phyloP scores from a whole-genome alignment of 2,113 vertebrate genomes.

The Eupsittula cactorum region DNA sequence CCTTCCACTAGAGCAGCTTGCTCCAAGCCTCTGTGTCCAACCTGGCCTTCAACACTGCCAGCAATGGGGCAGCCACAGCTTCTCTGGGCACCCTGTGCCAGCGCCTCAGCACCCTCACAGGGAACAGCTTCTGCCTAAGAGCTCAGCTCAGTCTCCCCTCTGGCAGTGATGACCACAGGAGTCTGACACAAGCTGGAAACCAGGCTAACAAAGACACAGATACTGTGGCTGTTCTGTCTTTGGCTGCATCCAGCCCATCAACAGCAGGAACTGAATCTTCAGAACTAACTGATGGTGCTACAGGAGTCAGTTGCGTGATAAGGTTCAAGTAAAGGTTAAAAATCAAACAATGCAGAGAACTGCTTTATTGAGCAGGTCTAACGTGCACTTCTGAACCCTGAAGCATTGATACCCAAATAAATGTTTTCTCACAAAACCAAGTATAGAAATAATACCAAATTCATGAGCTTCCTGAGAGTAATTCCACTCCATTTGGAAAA shows the following conservation, averaged over 20 bases:
- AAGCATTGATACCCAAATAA: background rate
- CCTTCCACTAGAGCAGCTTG: background rate
- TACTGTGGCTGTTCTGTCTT: background rate
- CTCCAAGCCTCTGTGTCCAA: background rate
- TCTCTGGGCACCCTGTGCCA: background rate
- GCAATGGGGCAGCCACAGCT: no score
- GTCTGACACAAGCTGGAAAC: background rate
- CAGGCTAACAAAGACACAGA: background rate
- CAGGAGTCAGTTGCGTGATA: background rate
- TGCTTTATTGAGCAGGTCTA: background rate
- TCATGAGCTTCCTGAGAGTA: constrained; percentile 4
- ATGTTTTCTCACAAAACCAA: background rate
- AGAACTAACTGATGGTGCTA: background rate
- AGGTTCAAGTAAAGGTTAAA: background rate
- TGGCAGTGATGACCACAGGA: background rate
- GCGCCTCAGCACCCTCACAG: background rate
- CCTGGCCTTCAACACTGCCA: no score
- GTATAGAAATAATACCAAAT: background rate
- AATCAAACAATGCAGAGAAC: background rate
- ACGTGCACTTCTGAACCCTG: background rate
- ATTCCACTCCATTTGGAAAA: constrained; percentile 21
- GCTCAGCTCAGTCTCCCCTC: background rate
- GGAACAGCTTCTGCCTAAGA: background rate
- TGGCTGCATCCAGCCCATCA: background rate
- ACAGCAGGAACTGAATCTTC: background rate